Percentiles rank a stretch among this genome's conserved stretches.
phyloP scores from a whole-genome alignment of 2,113 vertebrate genomes.

The Urocitellus parryii region DNA sequence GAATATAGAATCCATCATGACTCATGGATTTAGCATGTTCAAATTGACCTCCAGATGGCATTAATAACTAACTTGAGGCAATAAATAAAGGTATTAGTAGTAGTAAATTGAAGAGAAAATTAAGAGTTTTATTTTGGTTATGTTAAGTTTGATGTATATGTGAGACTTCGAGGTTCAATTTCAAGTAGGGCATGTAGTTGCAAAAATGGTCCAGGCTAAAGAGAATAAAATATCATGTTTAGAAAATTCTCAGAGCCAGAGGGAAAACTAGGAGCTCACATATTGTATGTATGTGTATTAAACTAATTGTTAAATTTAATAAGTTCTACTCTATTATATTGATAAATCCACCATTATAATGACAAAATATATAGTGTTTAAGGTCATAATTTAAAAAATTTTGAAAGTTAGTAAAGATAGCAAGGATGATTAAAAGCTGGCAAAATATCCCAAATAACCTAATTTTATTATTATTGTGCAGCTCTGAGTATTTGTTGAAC shows the following conservation, averaged over 20 bases:
- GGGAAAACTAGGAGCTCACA: background rate
- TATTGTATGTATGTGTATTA: background rate
- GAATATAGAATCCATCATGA: background rate
- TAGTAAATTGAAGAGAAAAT: background rate
- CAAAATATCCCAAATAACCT: constrained; percentile 5
- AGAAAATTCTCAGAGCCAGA: background rate
- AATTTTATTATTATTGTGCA: background rate
- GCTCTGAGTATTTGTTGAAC: background rate
- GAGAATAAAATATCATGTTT: background rate
- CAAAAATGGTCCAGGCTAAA: background rate
- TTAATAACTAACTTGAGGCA: constrained; percentile 1
- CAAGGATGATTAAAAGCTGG: background rate
- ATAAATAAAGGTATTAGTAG: background rate
- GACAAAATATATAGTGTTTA: background rate
- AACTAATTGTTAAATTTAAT: background rate
- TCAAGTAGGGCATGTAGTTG: background rate
- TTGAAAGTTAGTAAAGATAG: background rate
- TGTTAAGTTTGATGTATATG: background rate
- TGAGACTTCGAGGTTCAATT: background rate
- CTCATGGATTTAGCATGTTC: background rate
- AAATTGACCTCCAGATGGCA: background rate
- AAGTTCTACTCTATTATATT: background rate
- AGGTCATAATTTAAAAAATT: background rate
- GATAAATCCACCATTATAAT: background rate
- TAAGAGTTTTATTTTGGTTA: background rate